Base-by-base conservation (phyloP, 2,797 vertebrate species). In the Cyprinella venusta region DNA sequence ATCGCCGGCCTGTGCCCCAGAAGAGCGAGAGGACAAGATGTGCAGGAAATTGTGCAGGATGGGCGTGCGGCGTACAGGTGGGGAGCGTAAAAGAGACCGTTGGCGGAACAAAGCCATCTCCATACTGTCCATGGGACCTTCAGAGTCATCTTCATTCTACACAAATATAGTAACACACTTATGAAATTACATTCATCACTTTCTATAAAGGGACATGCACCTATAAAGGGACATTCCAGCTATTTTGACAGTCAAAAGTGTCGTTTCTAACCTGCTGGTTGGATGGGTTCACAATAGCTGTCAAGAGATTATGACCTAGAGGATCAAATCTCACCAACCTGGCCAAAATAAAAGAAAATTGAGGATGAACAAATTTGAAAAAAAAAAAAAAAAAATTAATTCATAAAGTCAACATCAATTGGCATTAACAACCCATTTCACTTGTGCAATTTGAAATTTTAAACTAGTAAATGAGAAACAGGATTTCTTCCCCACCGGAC, bases 31-130 rank as follows among this genome's bases (percentile, higher is more conserved):
- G 21, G 98, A 98, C 91, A 99, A 92, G 94, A 99, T 99, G 94
- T 99, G 98, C 88, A 99, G 95, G 93, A 99, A 99, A 94, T 99
- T 99, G 94, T 99, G 98, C 72, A 99, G 96, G 86, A 99, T 97
- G 68, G 98, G 98, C 0, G 98, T 99, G 84, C 98, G 97, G 42
- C 98, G 97, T 81, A 99, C 97, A 0, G 98, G 98, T 83, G 98
- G 98, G 36, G 98, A 97, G 0, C 97, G 98, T 87, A 98, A 93
- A 88, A 99, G 96, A 72, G 97, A 96, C 0, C 98, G 97, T 91
- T 99, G 98, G 3, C 98, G 96, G 88, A 97, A 99, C 89, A 98
- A 96, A 10, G 97, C 95, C 94, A 98, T 94, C 93, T 99, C 98
- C 33, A 98, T 96, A 48, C 96, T 98, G 90, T 99, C 98, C 95